Evolutionary conservation across 2,888 invertebrate genomes (phyloP).

Genomic region (Eurois occulta): DNA sequence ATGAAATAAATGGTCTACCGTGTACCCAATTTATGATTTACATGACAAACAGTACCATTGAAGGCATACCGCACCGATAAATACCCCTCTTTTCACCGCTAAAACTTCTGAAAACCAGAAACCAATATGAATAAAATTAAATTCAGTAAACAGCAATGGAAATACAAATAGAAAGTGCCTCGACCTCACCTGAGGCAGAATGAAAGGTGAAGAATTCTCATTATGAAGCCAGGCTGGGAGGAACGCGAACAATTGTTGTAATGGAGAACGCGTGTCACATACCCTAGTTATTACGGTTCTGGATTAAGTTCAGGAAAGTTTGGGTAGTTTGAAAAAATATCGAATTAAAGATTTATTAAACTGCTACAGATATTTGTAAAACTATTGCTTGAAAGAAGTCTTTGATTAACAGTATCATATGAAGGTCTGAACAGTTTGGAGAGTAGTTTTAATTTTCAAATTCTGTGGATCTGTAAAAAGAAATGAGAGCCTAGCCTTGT

Average conservation of each 20-base stretch:
- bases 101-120: constrained; percentile 8
- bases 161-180: constrained; percentile 47
- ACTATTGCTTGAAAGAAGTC: background rate
- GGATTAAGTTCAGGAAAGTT: background rate
- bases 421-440: too few species aligned
- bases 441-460: background rate
- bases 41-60: too few species aligned
- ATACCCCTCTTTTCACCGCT: background rate
- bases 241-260: constrained; percentile 77
- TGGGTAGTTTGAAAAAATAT: background rate
- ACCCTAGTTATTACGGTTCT: constrained; percentile 17
- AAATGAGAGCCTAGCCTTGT: background rate
- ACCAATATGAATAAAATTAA: constrained; percentile 36
- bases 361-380: too few species aligned
- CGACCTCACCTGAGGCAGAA: constrained; percentile 44
- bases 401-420: background rate
- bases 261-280: constrained; percentile 67
- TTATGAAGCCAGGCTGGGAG: constrained; percentile 70
- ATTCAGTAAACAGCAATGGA: constrained; percentile 35
- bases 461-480: background rate
- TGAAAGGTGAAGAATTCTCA: constrained; percentile 78
- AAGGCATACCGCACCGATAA: background rate
- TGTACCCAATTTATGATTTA: too few species aligned
- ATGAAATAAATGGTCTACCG: too few species aligned
- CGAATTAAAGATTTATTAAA: too few species aligned